phyloP scores from a whole-genome alignment of 2,113 vertebrate genomes.

The Andinoacara biseriatus region DNA sequence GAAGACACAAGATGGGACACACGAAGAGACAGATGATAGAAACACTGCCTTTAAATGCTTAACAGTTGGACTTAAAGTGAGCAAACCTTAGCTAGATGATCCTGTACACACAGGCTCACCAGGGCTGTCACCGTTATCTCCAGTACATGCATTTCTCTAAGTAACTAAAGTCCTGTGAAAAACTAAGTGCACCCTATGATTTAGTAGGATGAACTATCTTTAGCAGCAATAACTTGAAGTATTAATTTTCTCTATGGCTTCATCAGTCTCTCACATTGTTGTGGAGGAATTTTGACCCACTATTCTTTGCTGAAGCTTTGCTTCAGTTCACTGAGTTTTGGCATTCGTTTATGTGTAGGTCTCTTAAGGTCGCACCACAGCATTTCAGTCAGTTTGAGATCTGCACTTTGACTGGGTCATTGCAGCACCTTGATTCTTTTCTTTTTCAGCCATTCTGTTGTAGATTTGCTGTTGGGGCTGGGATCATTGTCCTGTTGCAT shows the following conservation, averaged over 20 bases:
- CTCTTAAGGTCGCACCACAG: too few relatives aligned
- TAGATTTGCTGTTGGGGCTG: neutral
- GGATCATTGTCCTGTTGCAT: neutral
- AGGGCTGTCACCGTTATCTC: neutral
- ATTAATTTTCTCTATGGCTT: neutral
- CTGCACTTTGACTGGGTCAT: neutral
- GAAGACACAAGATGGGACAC: slow-evolving; percentile 3
- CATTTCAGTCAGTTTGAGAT: neutral
- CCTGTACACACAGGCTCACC: neutral
- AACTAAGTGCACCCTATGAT: neutral
- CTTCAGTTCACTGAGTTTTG: neutral
- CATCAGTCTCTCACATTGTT: neutral
- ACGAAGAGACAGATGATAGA: neutral
- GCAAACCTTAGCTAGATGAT: neutral
- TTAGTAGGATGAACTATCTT: neutral
- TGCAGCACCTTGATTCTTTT: neutral
- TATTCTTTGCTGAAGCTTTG: neutral
- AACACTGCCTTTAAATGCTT: neutral
- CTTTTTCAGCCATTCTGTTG: neutral
- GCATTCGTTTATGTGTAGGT: too few relatives aligned
- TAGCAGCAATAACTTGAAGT: neutral
- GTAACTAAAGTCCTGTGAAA: neutral
- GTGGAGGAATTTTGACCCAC: neutral
- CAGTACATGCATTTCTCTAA: neutral
- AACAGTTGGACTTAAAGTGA: neutral